These are phyloP conservation scores for Tiliacea citrago DNA, from an alignment of 2,888 invertebrate species.

Conservation along the genomic window DNA sequence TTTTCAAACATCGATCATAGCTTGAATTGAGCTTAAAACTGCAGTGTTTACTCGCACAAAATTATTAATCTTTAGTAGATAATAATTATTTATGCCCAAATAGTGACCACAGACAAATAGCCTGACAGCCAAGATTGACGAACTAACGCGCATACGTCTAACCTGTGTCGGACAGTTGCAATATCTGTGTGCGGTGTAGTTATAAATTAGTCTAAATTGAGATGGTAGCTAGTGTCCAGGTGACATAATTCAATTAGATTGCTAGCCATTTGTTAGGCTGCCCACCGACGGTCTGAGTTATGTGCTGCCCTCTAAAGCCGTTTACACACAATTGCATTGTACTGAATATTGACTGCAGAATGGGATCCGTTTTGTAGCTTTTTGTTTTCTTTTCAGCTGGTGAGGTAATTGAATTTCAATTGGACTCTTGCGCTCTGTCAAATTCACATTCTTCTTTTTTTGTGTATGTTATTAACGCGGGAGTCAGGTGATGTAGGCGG, in stretches of 20 bases:
- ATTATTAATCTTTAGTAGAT: background rate
- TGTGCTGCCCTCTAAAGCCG: constrained; percentile 61
- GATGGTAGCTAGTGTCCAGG: constrained; percentile 79
- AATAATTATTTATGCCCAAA: constrained; percentile 20
- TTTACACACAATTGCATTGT: constrained; percentile 55
- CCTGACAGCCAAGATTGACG: constrained; percentile 47
- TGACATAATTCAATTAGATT: constrained; percentile 86
- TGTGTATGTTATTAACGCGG: too few relatives aligned
- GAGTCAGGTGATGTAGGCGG: too few relatives aligned
- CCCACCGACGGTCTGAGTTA: constrained; percentile 73
- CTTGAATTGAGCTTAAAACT: background rate
- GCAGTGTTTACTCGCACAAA: background rate
- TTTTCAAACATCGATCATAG: background rate
- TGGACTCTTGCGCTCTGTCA: constrained; percentile 1
- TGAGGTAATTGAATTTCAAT: constrained; percentile 46
- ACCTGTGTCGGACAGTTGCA: constrained; percentile 52
- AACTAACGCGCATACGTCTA: constrained; percentile 59
- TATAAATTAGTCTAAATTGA: constrained; percentile 83
- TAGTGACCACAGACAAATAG: constrained; percentile 20
- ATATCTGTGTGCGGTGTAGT: constrained; percentile 71
- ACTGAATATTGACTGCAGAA: constrained; percentile 40
- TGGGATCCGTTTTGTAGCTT: constrained; percentile 10
- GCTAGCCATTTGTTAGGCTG: constrained; percentile 79
- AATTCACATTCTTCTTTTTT: constrained; percentile 21
- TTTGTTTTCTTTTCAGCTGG: constrained; percentile 32